A percentile compares a stretch with the other conserved stretches of the same genome.
These are phyloP conservation scores for Cosmia pyralina DNA, from an alignment of 2,888 invertebrate genomes.

Conservation along the genomic window DNA sequence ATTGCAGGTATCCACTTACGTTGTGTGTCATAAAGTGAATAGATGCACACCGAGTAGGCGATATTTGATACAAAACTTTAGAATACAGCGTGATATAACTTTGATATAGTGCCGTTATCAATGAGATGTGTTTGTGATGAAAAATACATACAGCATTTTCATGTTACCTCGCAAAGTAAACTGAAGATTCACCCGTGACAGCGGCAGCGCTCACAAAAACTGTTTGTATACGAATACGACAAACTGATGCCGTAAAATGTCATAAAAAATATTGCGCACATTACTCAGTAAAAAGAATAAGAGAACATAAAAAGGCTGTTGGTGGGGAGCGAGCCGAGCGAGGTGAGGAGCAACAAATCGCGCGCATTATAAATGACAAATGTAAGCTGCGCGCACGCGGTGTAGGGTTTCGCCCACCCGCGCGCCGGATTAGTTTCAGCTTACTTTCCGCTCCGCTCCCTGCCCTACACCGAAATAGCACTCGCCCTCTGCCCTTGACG, in stretches of 20 bases:
- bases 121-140: slow-evolving; percentile 51
- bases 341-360: slow-evolving; percentile 89
- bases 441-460: slow-evolving; percentile 85
- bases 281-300: slow-evolving; percentile 84
- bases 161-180: slow-evolving; percentile 53
- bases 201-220: slow-evolving; percentile 64
- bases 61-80: background rate
- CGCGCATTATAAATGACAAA: slow-evolving; percentile 90
- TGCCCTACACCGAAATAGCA: slow-evolving; percentile 72
- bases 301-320: slow-evolving; percentile 84
- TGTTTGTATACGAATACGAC: slow-evolving; percentile 65
- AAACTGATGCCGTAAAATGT: slow-evolving; percentile 81
- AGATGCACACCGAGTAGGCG: background rate
- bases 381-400: slow-evolving; percentile 87
- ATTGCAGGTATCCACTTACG: too few species aligned
- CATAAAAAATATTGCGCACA: slow-evolving; percentile 84
- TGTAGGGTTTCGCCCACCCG: slow-evolving; percentile 89
- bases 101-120: slow-evolving; percentile 52
- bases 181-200: slow-evolving; percentile 55
- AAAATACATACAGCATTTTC: slow-evolving; percentile 57
- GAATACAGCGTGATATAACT: slow-evolving; percentile 21
- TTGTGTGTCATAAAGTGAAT: background rate
- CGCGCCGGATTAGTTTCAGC: slow-evolving; percentile 87
- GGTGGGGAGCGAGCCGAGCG: slow-evolving; percentile 64
- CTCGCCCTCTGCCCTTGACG: slow-evolving; percentile 85